phyloP scores from a whole-genome alignment of 2,797 vertebrate genomes.

The Muscicapa comitata region DNA sequence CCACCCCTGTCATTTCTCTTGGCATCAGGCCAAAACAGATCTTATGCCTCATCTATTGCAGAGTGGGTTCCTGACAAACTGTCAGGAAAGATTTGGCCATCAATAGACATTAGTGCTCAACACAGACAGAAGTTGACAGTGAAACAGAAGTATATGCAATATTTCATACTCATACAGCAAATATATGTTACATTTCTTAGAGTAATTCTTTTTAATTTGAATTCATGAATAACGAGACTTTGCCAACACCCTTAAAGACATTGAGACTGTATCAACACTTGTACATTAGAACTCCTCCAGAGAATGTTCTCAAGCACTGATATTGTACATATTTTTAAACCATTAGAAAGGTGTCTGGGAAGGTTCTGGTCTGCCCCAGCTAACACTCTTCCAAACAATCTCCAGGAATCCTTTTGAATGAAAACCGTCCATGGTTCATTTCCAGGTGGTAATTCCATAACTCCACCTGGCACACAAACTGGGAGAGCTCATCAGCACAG shows the following conservation, averaged over 20 bases:
- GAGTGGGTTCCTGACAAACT: neutral
- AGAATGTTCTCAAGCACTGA: neutral
- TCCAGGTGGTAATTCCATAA: neutral
- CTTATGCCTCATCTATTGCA: neutral
- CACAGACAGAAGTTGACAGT: neutral
- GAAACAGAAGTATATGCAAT: neutral
- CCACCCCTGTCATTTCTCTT: neutral
- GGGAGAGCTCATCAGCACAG: neutral
- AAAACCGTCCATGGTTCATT: neutral
- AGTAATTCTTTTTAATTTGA: neutral
- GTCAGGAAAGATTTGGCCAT: constrained; percentile 14
- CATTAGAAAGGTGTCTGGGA: neutral
- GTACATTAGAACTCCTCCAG: neutral
- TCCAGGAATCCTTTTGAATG: neutral
- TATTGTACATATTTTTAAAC: neutral
- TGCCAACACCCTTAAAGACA: neutral
- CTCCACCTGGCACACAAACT: neutral
- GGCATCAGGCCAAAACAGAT: neutral
- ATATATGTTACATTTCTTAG: neutral
- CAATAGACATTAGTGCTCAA: neutral
- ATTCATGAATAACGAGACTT: neutral
- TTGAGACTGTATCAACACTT: neutral
- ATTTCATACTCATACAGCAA: neutral
- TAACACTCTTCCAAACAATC: neutral
- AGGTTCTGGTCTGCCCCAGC: neutral